These are phyloP conservation scores for Hydropotes inermis DNA, from an alignment of 2,113 vertebrate species.

Conservation along the genomic window DNA sequence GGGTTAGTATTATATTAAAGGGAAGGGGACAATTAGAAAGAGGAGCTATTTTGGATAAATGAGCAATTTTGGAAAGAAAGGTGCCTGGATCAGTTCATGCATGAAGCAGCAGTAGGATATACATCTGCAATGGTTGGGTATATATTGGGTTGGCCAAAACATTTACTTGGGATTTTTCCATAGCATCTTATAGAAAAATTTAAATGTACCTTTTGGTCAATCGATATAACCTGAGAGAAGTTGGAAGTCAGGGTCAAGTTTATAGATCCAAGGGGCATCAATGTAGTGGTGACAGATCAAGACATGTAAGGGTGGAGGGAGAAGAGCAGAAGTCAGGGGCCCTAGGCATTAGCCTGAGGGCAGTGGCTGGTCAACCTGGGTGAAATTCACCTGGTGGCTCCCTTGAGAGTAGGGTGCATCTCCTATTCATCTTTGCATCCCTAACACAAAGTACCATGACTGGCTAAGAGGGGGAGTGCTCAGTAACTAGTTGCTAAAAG, in stretches of 20 bases:
- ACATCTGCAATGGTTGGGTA: neutral
- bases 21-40: neutral
- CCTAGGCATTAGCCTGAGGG: neutral
- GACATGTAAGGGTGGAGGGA: neutral
- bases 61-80: neutral
- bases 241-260: neutral
- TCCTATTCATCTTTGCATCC: neutral
- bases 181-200: neutral
- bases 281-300: neutral
- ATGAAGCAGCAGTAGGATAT: neutral
- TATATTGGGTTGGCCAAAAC: neutral
- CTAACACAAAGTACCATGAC: neutral
- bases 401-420: neutral
- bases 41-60: neutral
- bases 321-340: neutral
- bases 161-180: neutral
- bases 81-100: neutral
- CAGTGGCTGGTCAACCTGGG: neutral
- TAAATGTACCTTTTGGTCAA: neutral
- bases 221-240: neutral
- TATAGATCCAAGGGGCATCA: neutral
- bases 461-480: neutral
- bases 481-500: neutral
- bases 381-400: neutral
- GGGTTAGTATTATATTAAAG: neutral